These are phyloP conservation scores for Didymodactylos carnosus DNA, from an alignment of 2,888 invertebrate genomes.

Conservation along the genomic window DNA sequence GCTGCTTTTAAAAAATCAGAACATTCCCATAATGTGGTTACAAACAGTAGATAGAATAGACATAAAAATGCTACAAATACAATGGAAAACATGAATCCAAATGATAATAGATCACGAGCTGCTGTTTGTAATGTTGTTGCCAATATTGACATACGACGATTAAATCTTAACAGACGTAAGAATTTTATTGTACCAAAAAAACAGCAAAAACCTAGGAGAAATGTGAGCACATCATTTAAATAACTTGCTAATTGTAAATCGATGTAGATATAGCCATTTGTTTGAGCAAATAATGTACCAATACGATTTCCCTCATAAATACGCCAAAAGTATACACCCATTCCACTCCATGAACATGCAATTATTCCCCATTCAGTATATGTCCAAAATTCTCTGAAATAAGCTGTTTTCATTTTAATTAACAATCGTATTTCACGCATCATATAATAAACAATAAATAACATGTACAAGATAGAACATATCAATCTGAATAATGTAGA, in stretches of 20 bases:
- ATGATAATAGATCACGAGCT: slow-evolving; percentile 24
- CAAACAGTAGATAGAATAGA: background rate
- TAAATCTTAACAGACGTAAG: slow-evolving; percentile 37
- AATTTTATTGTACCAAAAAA: slow-evolving; percentile 39
- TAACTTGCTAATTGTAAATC: slow-evolving; percentile 4
- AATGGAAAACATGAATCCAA: slow-evolving; percentile 30
- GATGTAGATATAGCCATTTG: slow-evolving; percentile 1
- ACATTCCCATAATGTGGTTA: background rate
- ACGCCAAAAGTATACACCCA: slow-evolving; percentile 7
- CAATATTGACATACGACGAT: slow-evolving; percentile 24
- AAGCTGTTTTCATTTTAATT: background rate
- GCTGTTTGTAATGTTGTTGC: slow-evolving; percentile 25
- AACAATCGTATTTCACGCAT: background rate
- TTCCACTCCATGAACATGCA: slow-evolving; percentile 2
- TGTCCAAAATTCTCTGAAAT: slow-evolving; percentile 2
- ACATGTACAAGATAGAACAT: background rate
- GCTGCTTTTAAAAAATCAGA: background rate
- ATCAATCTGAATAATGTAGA: background rate
- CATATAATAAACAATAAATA: slow-evolving; percentile 10
- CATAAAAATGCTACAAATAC: slow-evolving; percentile 27
- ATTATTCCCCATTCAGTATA: slow-evolving; percentile 5
- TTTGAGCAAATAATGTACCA: background rate
- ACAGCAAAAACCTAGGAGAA: slow-evolving; percentile 35
- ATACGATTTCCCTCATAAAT: background rate
- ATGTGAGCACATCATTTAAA: slow-evolving; percentile 27